These are phyloP conservation scores for Channa argus DNA, from an alignment of 2,113 vertebrate genomes.

Conservation along the genomic window DNA sequence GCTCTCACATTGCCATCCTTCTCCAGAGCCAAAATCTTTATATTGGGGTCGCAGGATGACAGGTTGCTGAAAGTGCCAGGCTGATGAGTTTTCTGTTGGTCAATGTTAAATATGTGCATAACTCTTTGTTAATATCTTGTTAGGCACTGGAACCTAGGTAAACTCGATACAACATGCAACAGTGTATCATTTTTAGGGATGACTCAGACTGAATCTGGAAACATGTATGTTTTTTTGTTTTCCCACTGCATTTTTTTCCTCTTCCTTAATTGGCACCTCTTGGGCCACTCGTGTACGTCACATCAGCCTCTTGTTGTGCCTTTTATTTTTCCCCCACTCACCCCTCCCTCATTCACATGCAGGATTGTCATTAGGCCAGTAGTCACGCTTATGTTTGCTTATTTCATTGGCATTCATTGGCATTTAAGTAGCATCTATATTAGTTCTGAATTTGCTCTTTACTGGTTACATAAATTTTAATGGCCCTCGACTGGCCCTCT, in stretches of 20 bases:
- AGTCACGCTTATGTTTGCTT: not conserved
- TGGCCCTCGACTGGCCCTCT: not conserved
- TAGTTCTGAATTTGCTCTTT: not conserved
- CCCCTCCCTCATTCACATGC: constrained; percentile 4
- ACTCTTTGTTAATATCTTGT: constrained; percentile 12
- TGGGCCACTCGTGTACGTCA: constrained; percentile 1
- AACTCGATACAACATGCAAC: constrained; percentile 4
- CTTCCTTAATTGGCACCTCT: constrained; percentile 9
- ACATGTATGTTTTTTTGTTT: not conserved
- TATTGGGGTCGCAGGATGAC: not conserved
- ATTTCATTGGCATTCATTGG: too few relatives aligned
- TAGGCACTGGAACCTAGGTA: not conserved
- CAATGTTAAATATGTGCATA: not conserved
- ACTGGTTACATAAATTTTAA: not conserved
- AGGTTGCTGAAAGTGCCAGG: not conserved
- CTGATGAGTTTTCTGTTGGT: not conserved
- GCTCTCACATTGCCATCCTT: not conserved
- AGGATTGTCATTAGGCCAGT: constrained; percentile 4
- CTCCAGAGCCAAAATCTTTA: not conserved
- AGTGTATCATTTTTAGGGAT: not conserved
- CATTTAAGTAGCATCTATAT: not conserved
- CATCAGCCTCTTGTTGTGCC: not conserved
- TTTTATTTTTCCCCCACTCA: not conserved
- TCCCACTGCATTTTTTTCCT: not conserved
- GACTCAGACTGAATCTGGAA: not conserved